Base-by-base conservation (phyloP, 2,113 vertebrate genomes). In the Hippocampus mohnikei region DNA sequence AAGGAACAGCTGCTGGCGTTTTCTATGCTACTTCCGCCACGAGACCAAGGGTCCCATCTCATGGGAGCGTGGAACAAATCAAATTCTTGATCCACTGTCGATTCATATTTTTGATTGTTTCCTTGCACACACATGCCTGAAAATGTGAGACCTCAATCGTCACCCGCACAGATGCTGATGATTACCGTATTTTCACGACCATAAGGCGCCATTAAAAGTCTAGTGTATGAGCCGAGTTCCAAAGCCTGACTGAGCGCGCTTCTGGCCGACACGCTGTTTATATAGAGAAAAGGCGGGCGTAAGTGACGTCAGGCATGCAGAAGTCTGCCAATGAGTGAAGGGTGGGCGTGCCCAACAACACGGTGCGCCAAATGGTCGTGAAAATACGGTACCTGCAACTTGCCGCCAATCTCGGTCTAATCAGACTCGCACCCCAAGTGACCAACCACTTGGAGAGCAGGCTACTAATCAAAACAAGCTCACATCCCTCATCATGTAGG, bases 81-180 rank as follows among this genome's bases (percentile, higher is more conserved):
- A 23, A 25, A 2, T 52, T 70, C 76, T 41, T 60, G 37, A 70
- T 68, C 73, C 58, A 53, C 46, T 8, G 6, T 61, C 52, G 27
- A 55, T 50, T 60, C 71, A 73, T 70, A 52, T 67, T 80, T 75
- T 12, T 69, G 75, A 88, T 84, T 83, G 85, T 87, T 85, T 88
- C 82, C 68, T 82, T 21, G 52, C 73, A 67, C 67, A 29, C 41
- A 58, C 8, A 3, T 33, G 29, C 29, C 29, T 67, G 67, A 10
- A 21, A 75, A 81, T 81, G 81, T 66, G 60, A 85, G 81, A 78
- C 76, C 78, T 88, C 85, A 82, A 70, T 82, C 80, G 82, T 69
- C 79, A 82, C 70, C 84, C 70, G 71, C 63, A 59, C 78, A 73
- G 70, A 77, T 21, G 23, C 62, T 0, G n/a, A 56, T 78, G 78